Percentiles rank a stretch among this genome's conserved stretches.
These are phyloP conservation scores for Phycodurus eques DNA, from an alignment of 2,113 vertebrate species.

Conservation along the genomic window DNA sequence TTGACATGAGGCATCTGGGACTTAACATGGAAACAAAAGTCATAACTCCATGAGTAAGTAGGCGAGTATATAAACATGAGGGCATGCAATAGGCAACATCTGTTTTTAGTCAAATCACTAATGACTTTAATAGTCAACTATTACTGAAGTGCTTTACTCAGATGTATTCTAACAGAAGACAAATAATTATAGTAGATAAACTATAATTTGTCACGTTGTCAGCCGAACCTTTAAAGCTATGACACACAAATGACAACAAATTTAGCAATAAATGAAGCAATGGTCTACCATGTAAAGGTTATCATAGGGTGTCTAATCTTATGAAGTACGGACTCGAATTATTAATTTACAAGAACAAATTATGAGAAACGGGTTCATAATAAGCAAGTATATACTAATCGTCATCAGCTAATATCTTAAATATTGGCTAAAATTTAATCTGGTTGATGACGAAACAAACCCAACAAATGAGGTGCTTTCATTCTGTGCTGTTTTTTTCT, in stretches of 20 bases:
- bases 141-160: conserved; percentile 2
- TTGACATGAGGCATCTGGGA: conserved; percentile 43
- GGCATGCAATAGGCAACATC: conserved; percentile 21
- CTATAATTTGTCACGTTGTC: neutral
- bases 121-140: conserved; percentile 31
- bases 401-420: neutral
- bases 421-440: neutral
- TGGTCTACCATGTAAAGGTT: neutral
- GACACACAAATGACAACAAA: neutral
- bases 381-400: neutral
- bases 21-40: conserved; percentile 40
- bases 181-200: neutral
- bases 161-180: neutral
- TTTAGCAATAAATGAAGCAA: neutral
- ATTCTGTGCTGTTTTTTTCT: neutral
- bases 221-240: neutral
- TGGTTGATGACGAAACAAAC: neutral
- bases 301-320: neutral
- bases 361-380: neutral
- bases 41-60: conserved; percentile 22
- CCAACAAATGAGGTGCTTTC: neutral
- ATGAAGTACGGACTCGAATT: neutral
- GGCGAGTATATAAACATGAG: conserved; percentile 39
- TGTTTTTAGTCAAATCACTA: conserved; percentile 33
- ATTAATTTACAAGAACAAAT: neutral